These are phyloP conservation scores for Bilobella aurantiaca DNA, from an alignment of 1,140 invertebrate genomes.

Conservation along the genomic window DNA sequence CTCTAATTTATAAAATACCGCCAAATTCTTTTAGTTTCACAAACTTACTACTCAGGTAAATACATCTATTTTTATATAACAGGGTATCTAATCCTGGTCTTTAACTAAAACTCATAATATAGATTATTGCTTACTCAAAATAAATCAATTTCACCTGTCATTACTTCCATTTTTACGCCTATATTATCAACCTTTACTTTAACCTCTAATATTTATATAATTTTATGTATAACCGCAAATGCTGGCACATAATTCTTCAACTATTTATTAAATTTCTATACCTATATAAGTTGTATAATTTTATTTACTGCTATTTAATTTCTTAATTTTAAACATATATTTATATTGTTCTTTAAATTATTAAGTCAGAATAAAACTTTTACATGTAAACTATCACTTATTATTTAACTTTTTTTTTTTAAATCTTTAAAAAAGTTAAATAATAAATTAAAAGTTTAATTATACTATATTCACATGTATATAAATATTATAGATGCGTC, in stretches of 20 bases:
- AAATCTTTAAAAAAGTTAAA: slow-evolving; percentile 6
- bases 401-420: slow-evolving; percentile 14
- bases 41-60: slow-evolving; percentile 43
- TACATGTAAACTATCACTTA: slow-evolving; percentile 9
- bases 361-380: slow-evolving; percentile 35
- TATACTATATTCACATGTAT: background rate
- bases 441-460: slow-evolving; percentile 3
- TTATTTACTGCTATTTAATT: slow-evolving; percentile 25
- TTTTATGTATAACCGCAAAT: slow-evolving; percentile 46
- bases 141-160: slow-evolving; percentile 31
- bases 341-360: slow-evolving; percentile 20
- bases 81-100: slow-evolving; percentile 56
- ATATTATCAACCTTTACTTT: slow-evolving; percentile 34
- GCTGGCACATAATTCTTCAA: slow-evolving; percentile 47
- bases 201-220: slow-evolving; percentile 29
- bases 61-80: slow-evolving; percentile 45
- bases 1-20: slow-evolving; percentile 49
- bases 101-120: slow-evolving; percentile 39
- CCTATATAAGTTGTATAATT: slow-evolving; percentile 34
- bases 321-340: slow-evolving; percentile 19
- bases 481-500: slow-evolving; percentile 1
- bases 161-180: slow-evolving; percentile 36
- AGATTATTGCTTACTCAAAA: slow-evolving; percentile 32
- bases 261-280: slow-evolving; percentile 37
- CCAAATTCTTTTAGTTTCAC: slow-evolving; percentile 49